phyloP scores from a whole-genome alignment of 1,140 invertebrate species.

The Thereuonema tuberculata region DNA sequence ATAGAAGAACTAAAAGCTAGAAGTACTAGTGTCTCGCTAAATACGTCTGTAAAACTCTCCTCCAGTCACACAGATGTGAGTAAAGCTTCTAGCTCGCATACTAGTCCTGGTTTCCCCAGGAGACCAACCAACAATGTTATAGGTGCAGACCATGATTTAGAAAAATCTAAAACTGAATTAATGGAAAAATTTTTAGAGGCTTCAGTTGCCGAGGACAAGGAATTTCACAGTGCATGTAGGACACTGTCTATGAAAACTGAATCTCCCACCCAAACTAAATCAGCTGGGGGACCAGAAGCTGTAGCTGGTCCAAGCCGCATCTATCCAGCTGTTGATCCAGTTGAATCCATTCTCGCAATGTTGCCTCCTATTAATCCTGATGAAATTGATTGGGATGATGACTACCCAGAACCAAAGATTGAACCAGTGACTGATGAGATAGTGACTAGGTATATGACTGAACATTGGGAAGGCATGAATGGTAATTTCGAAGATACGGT shows the following conservation, averaged over 20 bases:
- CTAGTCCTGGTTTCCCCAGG: slow-evolving; percentile 5
- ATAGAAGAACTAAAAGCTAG: slow-evolving; percentile 58
- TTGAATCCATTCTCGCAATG: slow-evolving; percentile 42
- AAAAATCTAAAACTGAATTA: slow-evolving; percentile 40
- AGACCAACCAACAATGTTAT: neutral
- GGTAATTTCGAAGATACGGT: slow-evolving; percentile 43
- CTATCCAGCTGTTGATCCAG: no score
- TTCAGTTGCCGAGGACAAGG: slow-evolving; percentile 25
- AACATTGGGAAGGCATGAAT: slow-evolving; percentile 42
- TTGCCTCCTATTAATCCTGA: slow-evolving; percentile 46
- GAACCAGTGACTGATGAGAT: slow-evolving; percentile 27
- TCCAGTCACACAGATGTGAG: neutral
- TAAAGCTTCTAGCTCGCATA: slow-evolving; percentile 9
- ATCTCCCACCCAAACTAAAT: neutral
- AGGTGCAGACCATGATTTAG: slow-evolving; percentile 19
- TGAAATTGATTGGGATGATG: slow-evolving; percentile 37
- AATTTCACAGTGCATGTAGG: slow-evolving; percentile 1
- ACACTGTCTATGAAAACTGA: slow-evolving; percentile 22
- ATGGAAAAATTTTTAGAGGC: slow-evolving; percentile 40
- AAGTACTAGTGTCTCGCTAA: slow-evolving; percentile 34
- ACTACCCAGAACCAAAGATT: slow-evolving; percentile 27
- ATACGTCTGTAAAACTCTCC: slow-evolving; percentile 19
- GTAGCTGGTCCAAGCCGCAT: no score
- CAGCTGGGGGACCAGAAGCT: slow-evolving; percentile 25
- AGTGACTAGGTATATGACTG: slow-evolving; percentile 32